A percentile compares a stretch with the other conserved stretches of the same genome.
These are phyloP conservation scores for Hyaena hyaena DNA, from an alignment of 2,113 vertebrate genomes.

Conservation along the genomic window DNA sequence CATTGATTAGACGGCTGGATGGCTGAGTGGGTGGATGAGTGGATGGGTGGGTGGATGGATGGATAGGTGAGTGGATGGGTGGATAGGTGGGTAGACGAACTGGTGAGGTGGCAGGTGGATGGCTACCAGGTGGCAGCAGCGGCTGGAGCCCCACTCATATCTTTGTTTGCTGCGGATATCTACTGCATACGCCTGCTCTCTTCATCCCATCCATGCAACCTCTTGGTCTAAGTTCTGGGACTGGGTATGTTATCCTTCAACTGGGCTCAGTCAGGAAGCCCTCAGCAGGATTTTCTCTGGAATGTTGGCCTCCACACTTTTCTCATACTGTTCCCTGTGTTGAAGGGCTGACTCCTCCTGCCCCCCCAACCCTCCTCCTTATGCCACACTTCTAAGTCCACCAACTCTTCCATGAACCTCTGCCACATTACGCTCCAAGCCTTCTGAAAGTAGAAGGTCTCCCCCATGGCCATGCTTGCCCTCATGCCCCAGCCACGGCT, in stretches of 20 bases:
- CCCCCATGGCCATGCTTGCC: not conserved
- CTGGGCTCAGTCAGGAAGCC: not conserved
- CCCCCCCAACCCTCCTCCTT: not conserved
- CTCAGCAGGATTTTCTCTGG: not conserved
- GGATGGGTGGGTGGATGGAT: rapidly evolving
- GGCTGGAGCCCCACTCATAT: not conserved
- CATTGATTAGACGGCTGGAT: not conserved
- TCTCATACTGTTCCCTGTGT: not conserved
- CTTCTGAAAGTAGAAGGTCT: not conserved
- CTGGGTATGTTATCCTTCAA: not conserved
- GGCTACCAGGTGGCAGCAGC: not conserved
- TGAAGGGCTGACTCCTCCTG: not conserved
- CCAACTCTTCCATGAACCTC: not conserved
- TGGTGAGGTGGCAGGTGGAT: not conserved
- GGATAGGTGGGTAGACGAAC: not conserved
- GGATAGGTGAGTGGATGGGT: too few relatives aligned
- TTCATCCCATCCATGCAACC: not conserved
- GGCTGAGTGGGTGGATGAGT: not conserved
- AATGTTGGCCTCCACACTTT: not conserved
- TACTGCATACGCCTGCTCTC: not conserved
- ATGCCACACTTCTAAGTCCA: not conserved
- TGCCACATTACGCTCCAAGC: too few relatives aligned
- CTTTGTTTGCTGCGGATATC: not conserved
- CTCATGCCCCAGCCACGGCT: not conserved
- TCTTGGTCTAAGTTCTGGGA: not conserved